Percentiles rank a stretch among this genome's conserved stretches.
Conservation (phyloP, 2,113 vertebrate species). For the Pseudopodoces humilis region DNA sequence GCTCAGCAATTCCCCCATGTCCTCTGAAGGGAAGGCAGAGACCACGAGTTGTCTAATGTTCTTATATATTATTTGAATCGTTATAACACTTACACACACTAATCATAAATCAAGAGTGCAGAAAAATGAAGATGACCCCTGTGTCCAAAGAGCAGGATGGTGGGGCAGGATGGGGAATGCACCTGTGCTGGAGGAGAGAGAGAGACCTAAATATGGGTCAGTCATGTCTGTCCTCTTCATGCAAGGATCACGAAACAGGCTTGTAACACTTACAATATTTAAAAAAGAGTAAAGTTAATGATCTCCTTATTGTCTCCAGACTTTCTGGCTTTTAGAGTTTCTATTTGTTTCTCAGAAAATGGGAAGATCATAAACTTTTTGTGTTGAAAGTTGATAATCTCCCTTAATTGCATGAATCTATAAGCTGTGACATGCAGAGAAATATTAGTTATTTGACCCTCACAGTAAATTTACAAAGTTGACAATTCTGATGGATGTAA, state of each 20-base stretch:
- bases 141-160: neutral
- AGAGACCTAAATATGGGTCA: neutral
- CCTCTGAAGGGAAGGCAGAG: neutral
- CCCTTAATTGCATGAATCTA: constrained; percentile 12
- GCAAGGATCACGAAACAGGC: neutral
- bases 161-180: constrained; percentile 34
- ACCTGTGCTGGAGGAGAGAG: constrained; percentile 22
- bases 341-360: neutral
- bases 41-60: neutral
- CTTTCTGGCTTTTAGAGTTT: constrained; percentile 2
- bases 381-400: constrained; percentile 16
- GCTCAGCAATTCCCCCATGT: neutral
- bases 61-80: constrained; percentile 38
- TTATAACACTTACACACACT: constrained; percentile 10
- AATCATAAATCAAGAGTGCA: constrained; percentile 35
- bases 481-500: constrained; percentile 57
- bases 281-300: neutral
- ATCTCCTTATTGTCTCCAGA: constrained; percentile 23
- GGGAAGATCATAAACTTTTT: constrained; percentile 1
- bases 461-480: constrained; percentile 50
- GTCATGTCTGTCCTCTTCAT: neutral
- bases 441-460: constrained; percentile 62
- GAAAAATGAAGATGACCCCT: constrained; percentile 45
- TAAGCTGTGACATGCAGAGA: neutral
- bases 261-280: neutral